Evolutionary conservation across 2,113 vertebrate genomes (phyloP).

Genomic region (Nematolebias whitei): DNA sequence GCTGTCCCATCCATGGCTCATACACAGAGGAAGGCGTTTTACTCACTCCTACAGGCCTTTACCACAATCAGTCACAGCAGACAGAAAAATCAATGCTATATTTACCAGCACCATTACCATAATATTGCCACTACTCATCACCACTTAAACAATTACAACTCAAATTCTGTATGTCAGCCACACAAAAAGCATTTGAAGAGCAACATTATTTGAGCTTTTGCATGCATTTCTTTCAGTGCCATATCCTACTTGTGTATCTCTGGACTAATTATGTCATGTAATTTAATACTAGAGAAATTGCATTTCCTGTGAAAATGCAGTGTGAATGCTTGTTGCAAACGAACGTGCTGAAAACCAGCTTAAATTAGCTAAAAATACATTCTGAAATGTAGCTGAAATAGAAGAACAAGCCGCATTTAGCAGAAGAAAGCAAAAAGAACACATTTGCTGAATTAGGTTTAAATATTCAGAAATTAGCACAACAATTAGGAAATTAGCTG

Average conservation of each 20-base stretch:
- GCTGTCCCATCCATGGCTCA: slow-evolving; percentile 52
- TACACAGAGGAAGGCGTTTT: slow-evolving; percentile 43
- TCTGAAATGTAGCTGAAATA: too few species aligned
- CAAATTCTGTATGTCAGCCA: slow-evolving; percentile 10
- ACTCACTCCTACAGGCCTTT: slow-evolving; percentile 20
- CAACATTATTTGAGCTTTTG: neutral
- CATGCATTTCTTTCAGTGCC: slow-evolving; percentile 39
- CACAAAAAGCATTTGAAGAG: neutral
- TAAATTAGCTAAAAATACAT: too few species aligned
- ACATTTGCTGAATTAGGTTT: too few species aligned
- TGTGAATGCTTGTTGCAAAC: too few species aligned
- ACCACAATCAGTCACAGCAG: slow-evolving; percentile 45
- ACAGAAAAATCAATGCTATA: slow-evolving; percentile 61
- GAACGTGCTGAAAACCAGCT: too few species aligned
- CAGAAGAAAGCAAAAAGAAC: too few species aligned
- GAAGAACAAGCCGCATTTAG: too few species aligned
- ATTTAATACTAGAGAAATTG: too few species aligned
- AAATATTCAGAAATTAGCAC: too few species aligned
- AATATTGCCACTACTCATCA: slow-evolving; percentile 29
- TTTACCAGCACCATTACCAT: slow-evolving; percentile 40
- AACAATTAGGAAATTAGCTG: too few species aligned
- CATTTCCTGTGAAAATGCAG: too few species aligned
- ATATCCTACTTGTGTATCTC: slow-evolving; percentile 24
- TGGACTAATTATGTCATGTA: too few species aligned
- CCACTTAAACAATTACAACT: slow-evolving; percentile 36